These are phyloP conservation scores for Anagyrus pseudococci DNA, from an alignment of 2,888 invertebrate genomes.

Conservation along the genomic window DNA sequence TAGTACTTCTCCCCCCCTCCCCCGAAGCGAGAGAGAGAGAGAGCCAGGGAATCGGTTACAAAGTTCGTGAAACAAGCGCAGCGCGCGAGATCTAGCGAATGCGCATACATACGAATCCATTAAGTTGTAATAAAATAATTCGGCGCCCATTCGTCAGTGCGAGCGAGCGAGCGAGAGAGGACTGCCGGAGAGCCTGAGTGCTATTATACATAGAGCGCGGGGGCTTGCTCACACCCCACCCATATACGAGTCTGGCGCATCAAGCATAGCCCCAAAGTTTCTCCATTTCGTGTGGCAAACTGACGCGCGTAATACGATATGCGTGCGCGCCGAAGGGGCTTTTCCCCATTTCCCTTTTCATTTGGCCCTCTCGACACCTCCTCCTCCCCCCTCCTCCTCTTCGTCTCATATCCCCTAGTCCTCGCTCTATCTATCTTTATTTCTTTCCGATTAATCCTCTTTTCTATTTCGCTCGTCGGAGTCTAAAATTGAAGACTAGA, in stretches of 20 bases:
- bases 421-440: too few species aligned
- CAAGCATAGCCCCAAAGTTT: constrained; percentile 46
- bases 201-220: too few species aligned
- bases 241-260: too few species aligned
- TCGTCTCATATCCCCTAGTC: too few species aligned
- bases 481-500: too few species aligned
- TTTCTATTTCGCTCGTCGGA: too few species aligned
- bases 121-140: constrained; percentile 41
- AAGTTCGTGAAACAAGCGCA: background rate
- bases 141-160: constrained; percentile 23
- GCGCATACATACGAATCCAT: constrained; percentile 15
- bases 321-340: constrained; percentile 40
- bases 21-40: too few species aligned
- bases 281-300: constrained; percentile 54
- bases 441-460: too few species aligned
- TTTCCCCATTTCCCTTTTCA: background rate
- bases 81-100: background rate
- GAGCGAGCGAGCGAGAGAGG: constrained; percentile 26
- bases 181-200: background rate
- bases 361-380: background rate
- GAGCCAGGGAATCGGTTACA: too few species aligned
- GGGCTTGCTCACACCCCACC: too few species aligned
- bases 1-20: too few species aligned
- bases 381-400: background rate
- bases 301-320: constrained; percentile 55